Evolutionary conservation across 2,113 vertebrate species (phyloP).

Genomic region (Xenopus borealis): DNA sequence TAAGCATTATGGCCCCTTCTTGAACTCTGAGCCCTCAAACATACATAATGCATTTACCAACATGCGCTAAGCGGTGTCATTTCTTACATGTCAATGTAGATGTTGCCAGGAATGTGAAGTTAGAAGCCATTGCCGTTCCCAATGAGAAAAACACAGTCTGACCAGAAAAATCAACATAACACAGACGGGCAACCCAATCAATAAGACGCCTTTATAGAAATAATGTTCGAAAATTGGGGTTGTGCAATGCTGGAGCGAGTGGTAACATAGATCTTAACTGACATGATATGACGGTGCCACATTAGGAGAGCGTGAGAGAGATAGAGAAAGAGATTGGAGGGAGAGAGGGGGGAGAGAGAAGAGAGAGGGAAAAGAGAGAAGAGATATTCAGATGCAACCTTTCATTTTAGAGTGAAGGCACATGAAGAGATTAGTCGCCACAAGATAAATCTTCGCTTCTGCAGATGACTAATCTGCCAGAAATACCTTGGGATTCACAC

Average conservation of each 20-base stretch:
- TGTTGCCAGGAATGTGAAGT: conserved; percentile 7
- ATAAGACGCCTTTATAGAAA: conserved; percentile 14
- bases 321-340: too few relatives aligned
- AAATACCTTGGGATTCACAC: too few relatives aligned
- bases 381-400: too few relatives aligned
- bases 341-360: too few relatives aligned
- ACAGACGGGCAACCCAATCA: conserved; percentile 11
- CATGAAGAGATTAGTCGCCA: too few relatives aligned
- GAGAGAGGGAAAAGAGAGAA: too few relatives aligned
- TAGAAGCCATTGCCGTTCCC: conserved; percentile 4
- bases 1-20: not conserved
- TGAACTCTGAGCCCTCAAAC: not conserved
- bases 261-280: not conserved
- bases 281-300: not conserved
- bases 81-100: conserved; percentile 21
- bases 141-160: conserved; percentile 3
- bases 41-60: conserved; percentile 18
- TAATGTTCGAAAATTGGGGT: conserved; percentile 19
- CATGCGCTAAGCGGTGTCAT: not conserved
- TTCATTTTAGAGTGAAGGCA: too few relatives aligned
- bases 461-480: too few relatives aligned
- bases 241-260: not conserved
- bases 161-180: conserved; percentile 14
- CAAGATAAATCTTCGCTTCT: too few relatives aligned
- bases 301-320: too few relatives aligned